phyloP scores from a whole-genome alignment of 2,888 invertebrate species.

The Drosophila subsilvestris region DNA sequence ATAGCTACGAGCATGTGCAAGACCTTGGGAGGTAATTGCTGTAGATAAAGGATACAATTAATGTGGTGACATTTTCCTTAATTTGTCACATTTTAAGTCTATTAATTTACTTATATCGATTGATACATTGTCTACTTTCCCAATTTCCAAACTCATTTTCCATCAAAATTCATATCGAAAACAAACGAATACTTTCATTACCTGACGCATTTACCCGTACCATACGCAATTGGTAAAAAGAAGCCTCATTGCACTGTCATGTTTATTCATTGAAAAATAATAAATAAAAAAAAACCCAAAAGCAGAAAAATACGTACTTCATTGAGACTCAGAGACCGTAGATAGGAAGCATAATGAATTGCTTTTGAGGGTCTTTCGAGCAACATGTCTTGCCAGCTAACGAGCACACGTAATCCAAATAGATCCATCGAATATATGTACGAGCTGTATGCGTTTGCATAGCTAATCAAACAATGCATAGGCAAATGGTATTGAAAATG shows the following conservation, averaged over 20 bases:
- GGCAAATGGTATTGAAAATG: conserved; percentile 32
- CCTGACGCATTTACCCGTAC: conserved; percentile 16
- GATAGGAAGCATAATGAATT: conserved; percentile 24
- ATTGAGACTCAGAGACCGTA: conserved; percentile 15
- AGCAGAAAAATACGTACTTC: conserved; percentile 28
- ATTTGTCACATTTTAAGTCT: not conserved
- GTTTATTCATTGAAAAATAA: conserved; percentile 24
- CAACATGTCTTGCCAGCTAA: conserved; percentile 13
- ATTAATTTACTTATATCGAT: not conserved
- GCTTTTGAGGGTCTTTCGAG: conserved; percentile 8
- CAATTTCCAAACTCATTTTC: conserved; percentile 1
- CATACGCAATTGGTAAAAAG: not conserved
- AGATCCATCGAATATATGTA: conserved; percentile 51
- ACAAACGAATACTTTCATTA: conserved; percentile 14
- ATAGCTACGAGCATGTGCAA: not conserved
- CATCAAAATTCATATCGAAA: conserved; percentile 2
- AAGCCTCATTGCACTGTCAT: conserved; percentile 6
- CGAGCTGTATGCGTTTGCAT: not conserved
- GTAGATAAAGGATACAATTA: no score
- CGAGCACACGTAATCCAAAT: conserved; percentile 56
- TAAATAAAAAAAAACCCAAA: conserved; percentile 1
- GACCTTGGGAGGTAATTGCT: not conserved
- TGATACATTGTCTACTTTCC: not conserved
- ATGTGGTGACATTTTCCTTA: no score
- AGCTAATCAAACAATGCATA: conserved; percentile 23